These are phyloP conservation scores for Adelosebastes latens DNA, from an alignment of 2,797 vertebrate species.

Conservation along the genomic window DNA sequence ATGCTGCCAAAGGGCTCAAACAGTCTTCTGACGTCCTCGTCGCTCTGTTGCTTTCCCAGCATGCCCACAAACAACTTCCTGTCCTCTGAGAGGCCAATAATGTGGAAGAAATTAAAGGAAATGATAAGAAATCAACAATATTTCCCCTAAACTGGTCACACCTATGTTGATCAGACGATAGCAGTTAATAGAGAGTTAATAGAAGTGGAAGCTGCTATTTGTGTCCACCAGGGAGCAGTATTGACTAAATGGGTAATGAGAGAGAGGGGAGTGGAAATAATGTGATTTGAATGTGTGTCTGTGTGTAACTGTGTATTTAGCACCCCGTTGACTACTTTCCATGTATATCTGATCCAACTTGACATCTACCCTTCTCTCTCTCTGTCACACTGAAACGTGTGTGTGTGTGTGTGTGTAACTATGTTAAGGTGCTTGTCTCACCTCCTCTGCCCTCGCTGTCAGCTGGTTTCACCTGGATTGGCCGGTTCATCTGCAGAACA, in stretches of 20 bases:
- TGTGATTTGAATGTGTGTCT: conserved; percentile 10
- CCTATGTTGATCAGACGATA: background rate
- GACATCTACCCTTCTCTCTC: conserved; percentile 18
- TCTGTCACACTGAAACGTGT: conserved; percentile 15
- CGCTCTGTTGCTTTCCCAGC: conserved; percentile 94
- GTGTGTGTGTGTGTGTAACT: background rate
- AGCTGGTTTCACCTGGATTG: conserved; percentile 92
- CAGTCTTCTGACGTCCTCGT: conserved; percentile 92
- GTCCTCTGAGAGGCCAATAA: conserved; percentile 83
- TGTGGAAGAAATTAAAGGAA: background rate
- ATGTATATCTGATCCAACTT: conserved; percentile 30
- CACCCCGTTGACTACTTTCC: conserved; percentile 34
- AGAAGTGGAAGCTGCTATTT: conserved; percentile 8
- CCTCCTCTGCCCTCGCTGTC: conserved; percentile 92
- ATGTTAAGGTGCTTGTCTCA: conserved; percentile 60
- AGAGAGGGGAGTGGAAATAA: background rate
- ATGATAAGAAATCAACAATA: conserved; percentile 12
- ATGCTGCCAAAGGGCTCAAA: conserved; percentile 94
- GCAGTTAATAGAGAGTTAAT: too few species aligned
- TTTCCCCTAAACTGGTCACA: background rate
- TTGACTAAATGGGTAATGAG: conserved; percentile 28
- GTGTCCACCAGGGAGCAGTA: conserved; percentile 75
- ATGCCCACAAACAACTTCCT: conserved; percentile 95
- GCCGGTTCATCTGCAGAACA: conserved; percentile 89
- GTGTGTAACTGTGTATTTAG: conserved; percentile 12